A percentile compares a stretch with the other conserved stretches of the same genome.
phyloP scores from a whole-genome alignment of 2,797 vertebrate species.

The Sorex maritimensis region DNA sequence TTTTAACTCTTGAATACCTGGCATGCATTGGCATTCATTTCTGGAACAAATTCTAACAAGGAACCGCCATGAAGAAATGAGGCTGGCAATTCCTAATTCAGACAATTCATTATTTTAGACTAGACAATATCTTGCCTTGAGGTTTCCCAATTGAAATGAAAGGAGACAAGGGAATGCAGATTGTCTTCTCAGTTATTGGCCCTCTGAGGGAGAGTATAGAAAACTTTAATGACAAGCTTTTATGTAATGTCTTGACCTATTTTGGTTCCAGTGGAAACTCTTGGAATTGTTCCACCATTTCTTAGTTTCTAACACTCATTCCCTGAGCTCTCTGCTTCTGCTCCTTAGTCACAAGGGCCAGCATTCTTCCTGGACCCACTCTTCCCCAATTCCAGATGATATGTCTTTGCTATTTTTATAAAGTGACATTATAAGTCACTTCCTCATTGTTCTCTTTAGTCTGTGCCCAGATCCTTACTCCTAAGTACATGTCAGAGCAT shows the following conservation, averaged over 20 bases:
- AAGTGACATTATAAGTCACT: neutral
- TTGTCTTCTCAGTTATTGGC: neutral
- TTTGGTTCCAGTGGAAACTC: neutral
- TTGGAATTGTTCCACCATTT: neutral
- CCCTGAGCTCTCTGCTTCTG: neutral
- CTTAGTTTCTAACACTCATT: neutral
- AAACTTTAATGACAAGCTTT: neutral
- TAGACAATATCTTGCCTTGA: neutral
- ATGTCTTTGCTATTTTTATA: neutral
- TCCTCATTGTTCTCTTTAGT: neutral
- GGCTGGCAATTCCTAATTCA: neutral
- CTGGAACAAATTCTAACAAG: neutral
- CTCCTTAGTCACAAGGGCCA: neutral
- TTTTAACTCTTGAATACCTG: neutral
- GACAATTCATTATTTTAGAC: neutral
- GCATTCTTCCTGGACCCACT: neutral
- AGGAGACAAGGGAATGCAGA: neutral
- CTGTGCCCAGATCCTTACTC: no score
- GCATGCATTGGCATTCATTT: neutral
- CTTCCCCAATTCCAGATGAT: neutral
- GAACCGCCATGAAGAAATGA: slow-evolving; percentile 17
- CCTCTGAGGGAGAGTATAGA: neutral
- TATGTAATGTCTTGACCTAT: neutral
- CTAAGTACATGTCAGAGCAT: neutral
- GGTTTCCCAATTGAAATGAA: neutral